A percentile compares a stretch with the other conserved stretches of the same genome.
These are phyloP conservation scores for Chiloscyllium punctatum DNA, from an alignment of 2,797 vertebrate genomes.

Conservation along the genomic window DNA sequence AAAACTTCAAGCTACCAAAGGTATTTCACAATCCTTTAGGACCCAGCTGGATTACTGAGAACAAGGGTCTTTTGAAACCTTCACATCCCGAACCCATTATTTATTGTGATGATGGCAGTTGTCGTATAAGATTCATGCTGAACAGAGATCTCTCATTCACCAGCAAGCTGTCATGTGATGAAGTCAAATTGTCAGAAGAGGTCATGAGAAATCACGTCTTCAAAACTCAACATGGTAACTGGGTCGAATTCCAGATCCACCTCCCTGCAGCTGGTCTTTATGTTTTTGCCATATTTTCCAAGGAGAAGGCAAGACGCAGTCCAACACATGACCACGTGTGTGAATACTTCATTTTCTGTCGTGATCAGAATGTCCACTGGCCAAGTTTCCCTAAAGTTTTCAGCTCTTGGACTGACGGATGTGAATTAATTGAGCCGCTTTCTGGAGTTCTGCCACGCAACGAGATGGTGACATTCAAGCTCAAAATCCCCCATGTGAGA, in stretches of 20 bases:
- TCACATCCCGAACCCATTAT: constrained; percentile 55
- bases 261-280: constrained; percentile 62
- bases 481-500: constrained; percentile 60
- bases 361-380: constrained; percentile 60
- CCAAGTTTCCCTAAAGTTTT: constrained; percentile 61
- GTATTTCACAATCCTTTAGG: constrained; percentile 62
- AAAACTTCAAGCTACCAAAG: constrained; percentile 49
- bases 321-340: constrained; percentile 58
- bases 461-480: constrained; percentile 57
- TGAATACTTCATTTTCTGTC: constrained; percentile 66
- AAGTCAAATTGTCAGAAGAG: constrained; percentile 48
- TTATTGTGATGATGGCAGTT: constrained; percentile 59
- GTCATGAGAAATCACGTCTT: constrained; percentile 55
- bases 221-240: constrained; percentile 52
- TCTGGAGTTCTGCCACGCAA: constrained; percentile 60
- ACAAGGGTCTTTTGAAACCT: constrained; percentile 57
- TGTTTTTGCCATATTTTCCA: constrained; percentile 61
- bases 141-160: constrained; percentile 53
- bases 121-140: constrained; percentile 58
- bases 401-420: constrained; percentile 57
- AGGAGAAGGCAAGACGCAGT: constrained; percentile 57
- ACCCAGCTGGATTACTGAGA: constrained; percentile 66
- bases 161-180: constrained; percentile 40
- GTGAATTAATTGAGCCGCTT: constrained; percentile 65
- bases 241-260: constrained; percentile 58